Percentiles rank a stretch among this genome's conserved stretches.
Conservation (phyloP, 1,140 invertebrate genomes). For the Pachypeltis micranthus region DNA sequence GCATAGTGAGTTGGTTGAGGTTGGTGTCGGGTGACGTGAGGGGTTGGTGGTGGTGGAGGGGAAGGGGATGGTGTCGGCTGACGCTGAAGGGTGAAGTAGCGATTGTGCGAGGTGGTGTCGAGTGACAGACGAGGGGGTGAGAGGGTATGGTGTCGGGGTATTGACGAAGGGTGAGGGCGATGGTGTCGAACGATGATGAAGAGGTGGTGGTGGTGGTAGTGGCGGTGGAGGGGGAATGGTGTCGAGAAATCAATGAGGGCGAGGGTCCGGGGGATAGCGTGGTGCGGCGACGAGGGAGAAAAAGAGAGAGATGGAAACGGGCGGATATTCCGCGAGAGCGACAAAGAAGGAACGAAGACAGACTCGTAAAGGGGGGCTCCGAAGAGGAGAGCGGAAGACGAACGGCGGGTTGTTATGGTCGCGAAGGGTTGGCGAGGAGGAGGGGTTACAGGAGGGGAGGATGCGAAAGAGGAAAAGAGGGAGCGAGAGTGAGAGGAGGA, state of each 20-base stretch:
- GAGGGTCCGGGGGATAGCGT: neutral
- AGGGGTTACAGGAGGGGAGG: neutral
- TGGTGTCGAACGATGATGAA: no score
- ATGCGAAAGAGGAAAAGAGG: neutral
- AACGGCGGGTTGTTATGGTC: neutral
- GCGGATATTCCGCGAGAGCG: neutral
- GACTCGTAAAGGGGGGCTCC: neutral
- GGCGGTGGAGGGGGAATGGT: conserved; percentile 1
- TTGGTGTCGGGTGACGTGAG: no score
- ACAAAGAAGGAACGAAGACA: neutral
- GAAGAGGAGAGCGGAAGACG: neutral
- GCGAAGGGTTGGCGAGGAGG: neutral
- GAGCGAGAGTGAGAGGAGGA: conserved; percentile 6
- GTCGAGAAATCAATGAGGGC: conserved; percentile 13
- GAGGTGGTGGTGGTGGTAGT: conserved; percentile 1
- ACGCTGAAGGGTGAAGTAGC: no score
- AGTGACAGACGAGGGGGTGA: no score
- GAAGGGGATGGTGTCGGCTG: no score
- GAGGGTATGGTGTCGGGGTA: no score
- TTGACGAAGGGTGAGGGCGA: no score
- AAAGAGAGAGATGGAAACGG: conserved; percentile 1
- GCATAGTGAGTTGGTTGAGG: no score
- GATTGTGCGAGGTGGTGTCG: no score
- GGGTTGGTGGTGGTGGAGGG: no score
- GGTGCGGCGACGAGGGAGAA: neutral